Evolutionary conservation across 2,797 vertebrate species (phyloP), one percentile per base, ranked within the genome.

Genomic region (Melopsittacus undulatus): DNA sequence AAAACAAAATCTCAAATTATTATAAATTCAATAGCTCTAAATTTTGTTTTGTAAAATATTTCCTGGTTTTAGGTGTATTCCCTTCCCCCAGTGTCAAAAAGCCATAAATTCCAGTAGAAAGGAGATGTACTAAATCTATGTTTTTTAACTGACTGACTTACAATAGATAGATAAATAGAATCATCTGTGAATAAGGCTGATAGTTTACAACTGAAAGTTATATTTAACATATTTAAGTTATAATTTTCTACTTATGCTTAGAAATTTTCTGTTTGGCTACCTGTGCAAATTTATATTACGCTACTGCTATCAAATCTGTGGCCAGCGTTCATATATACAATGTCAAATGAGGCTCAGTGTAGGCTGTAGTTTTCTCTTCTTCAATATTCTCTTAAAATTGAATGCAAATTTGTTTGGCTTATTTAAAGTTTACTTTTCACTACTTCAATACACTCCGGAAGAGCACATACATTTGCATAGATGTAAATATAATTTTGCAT

Each of bases 221-320:
- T 72, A 83, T 73, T 36, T 54, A 83, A 72, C 22, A 21, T 76
- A 85, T 77, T 91, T 83, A 81, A 56, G 17, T 86, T 83, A 15
- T 7, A 81, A 62, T 86, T 83, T 92, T 68, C 73, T 83, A 20
- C 69, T 82, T 83, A 78, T 17, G 13, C 72, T 94, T 78, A 57
- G 46, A 88, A 86, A 78, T 83, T 66, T 92, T 91, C 72, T 80
- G 8, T 90, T 86, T 85, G 57, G 57, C 81, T 81, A 75, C 32
- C 7, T 62, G 81, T 68, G 46, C 5, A 86, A 72, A 91, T 86
- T 81, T 91, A 69, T 66, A 36, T 49, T 78, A 46, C 9, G n/a
- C 34, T 68, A 57, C 38, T 86, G 52, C 45, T 90, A 30, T 59
- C 79, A 95, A 91, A 90, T 36, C 24, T 86, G 8, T 62, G 59